Evolutionary conservation across 2,797 vertebrate species (phyloP).

Genomic region (Intellagama lesueurii): DNA sequence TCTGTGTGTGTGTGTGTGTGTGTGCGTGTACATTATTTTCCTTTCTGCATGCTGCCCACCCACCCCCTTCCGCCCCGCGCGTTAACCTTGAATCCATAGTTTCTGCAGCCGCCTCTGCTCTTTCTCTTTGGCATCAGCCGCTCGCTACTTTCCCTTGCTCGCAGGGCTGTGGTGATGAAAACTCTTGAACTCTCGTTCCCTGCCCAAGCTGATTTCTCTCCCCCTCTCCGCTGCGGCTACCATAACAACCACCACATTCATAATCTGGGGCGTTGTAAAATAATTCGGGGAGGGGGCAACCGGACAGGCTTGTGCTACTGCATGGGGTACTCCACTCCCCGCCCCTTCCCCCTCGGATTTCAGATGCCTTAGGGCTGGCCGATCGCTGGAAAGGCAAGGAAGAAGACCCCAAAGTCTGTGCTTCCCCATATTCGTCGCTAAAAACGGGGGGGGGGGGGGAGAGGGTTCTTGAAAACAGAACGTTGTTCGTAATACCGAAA

Average conservation of each 20-base stretch:
- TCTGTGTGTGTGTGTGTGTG: not conserved
- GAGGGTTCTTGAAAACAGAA: not conserved
- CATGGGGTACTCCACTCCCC: not conserved
- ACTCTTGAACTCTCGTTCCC: conserved; percentile 76
- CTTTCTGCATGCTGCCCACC: conserved; percentile 68
- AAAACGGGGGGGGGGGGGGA: too few relatives aligned
- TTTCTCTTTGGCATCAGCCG: conserved; percentile 76
- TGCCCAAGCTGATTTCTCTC: conserved; percentile 55
- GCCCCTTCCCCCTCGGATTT: not conserved
- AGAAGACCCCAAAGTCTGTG: not conserved
- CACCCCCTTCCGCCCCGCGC: conserved; percentile 31
- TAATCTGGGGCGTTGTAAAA: not conserved
- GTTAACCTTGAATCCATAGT: conserved; percentile 62
- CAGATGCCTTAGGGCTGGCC: not conserved
- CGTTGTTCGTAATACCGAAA: not conserved
- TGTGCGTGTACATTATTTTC: conserved; percentile 45
- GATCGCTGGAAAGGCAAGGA: not conserved
- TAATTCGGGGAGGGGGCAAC: too few relatives aligned
- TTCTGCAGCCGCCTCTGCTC: conserved; percentile 62
- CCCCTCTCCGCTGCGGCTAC: too few relatives aligned
- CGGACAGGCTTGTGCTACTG: not conserved
- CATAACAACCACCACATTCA: too few relatives aligned
- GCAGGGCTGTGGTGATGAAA: conserved; percentile 67
- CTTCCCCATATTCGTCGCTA: too few relatives aligned
- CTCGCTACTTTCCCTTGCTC: conserved; percentile 86